phyloP scores from a whole-genome alignment of 1,140 invertebrate species.

The Brachionus rubens region DNA sequence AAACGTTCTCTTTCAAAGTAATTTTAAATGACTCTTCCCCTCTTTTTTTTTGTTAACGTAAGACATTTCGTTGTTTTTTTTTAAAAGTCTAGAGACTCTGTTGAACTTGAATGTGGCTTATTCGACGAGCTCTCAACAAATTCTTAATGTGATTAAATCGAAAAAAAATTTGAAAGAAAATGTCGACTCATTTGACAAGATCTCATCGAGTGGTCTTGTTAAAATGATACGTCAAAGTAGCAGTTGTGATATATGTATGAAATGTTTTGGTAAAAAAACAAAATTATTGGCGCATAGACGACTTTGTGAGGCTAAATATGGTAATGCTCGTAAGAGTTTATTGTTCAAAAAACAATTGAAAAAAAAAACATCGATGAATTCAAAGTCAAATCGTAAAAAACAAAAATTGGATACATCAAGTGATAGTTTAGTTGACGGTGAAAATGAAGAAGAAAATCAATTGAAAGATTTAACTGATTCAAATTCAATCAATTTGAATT shows the following conservation, averaged over 20 bases:
- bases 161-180: neutral
- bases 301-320: slow-evolving; percentile 7
- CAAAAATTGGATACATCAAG: neutral
- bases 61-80: too few species aligned
- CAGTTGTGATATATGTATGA: slow-evolving; percentile 39
- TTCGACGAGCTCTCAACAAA: neutral
- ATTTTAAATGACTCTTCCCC: too few species aligned
- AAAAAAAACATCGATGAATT: neutral
- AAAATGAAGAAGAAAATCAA: neutral
- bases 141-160: slow-evolving; percentile 6
- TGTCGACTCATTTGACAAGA: neutral
- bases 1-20: slow-evolving; percentile 27
- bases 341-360: neutral
- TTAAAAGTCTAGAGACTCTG: neutral
- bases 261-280: slow-evolving; percentile 41
- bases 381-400: neutral
- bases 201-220: neutral
- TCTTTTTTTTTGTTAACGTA: too few species aligned
- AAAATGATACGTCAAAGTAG: slow-evolving; percentile 29
- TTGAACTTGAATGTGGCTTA: slow-evolving; percentile 9
- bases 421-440: neutral
- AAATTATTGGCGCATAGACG: slow-evolving; percentile 11
- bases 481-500: slow-evolving; percentile 18
- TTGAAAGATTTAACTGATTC: neutral
- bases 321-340: neutral